A percentile compares a stretch with the other conserved stretches of the same genome.
These are phyloP conservation scores for Callaeas wilsoni DNA, from an alignment of 2,113 vertebrate species.

Conservation along the genomic window DNA sequence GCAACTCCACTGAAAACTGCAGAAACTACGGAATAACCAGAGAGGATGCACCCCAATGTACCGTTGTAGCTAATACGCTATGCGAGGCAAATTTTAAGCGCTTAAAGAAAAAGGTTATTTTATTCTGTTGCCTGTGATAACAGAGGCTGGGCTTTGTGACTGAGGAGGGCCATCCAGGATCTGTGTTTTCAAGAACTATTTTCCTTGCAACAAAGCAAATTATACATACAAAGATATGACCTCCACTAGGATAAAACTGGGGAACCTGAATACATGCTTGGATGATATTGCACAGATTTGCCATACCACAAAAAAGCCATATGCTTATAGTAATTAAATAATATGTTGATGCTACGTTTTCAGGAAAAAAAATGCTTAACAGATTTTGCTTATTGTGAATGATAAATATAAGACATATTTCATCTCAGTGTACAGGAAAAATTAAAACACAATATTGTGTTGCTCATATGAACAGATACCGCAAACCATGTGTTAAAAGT, in stretches of 20 bases:
- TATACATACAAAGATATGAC: neutral
- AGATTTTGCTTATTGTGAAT: neutral
- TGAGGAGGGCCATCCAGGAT: neutral
- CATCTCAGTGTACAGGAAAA: neutral
- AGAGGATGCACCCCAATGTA: neutral
- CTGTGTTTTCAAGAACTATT: neutral
- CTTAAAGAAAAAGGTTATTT: neutral
- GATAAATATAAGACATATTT: neutral
- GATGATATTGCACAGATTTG: neutral
- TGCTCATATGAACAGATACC: neutral
- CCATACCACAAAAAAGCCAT: neutral
- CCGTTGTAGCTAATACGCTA: neutral
- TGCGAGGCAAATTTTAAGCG: neutral
- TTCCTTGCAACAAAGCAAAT: neutral
- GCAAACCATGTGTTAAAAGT: neutral
- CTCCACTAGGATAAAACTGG: neutral
- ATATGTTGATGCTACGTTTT: neutral
- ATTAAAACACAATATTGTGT: neutral
- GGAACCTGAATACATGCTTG: neutral
- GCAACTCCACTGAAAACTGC: neutral
- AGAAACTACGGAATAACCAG: neutral
- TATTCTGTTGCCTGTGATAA: neutral
- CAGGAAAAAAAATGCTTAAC: neutral
- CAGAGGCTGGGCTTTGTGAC: neutral
- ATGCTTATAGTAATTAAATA: neutral